Evolutionary conservation across 2,113 vertebrate species (phyloP).

Genomic region (Lepus europaeus): DNA sequence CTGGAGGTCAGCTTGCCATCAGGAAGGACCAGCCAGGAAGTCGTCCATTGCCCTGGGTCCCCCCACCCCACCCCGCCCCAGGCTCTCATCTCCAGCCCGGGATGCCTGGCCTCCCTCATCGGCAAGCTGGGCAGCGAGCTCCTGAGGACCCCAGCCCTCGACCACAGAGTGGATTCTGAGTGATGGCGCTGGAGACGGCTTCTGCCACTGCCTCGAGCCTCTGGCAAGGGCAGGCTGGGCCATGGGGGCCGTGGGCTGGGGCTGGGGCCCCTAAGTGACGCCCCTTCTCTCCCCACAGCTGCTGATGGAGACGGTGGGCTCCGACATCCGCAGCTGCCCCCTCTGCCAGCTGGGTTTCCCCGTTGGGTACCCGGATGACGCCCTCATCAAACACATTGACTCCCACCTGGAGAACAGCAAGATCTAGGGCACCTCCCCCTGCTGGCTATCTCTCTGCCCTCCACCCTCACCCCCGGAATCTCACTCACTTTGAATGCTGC

Average conservation of each 20-base stretch:
- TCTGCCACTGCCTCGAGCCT: not conserved
- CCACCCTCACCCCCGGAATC: not conserved
- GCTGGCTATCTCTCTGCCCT: constrained; percentile 46
- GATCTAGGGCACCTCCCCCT: constrained; percentile 90
- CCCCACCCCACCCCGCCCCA: too few relatives aligned
- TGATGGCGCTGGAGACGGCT: not conserved
- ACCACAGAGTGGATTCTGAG: not conserved
- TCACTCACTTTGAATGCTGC: constrained; percentile 88
- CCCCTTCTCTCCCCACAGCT: constrained; percentile 87
- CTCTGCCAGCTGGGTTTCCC: constrained; percentile 98
- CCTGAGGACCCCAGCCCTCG: not conserved
- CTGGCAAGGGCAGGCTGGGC: not conserved
- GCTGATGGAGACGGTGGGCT: constrained; percentile 98
- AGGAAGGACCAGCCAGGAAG: constrained; percentile 46
- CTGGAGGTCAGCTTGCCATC: constrained; percentile 21
- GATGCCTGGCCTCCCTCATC: not conserved
- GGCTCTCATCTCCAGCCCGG: too few relatives aligned
- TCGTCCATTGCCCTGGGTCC: not conserved
- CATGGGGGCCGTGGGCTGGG: not conserved
- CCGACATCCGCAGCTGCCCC: constrained; percentile 96
- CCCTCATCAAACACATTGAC: constrained; percentile 99
- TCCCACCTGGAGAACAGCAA: constrained; percentile 99
- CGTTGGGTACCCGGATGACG: constrained; percentile 96
- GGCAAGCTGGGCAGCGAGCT: not conserved
- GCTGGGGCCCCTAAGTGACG: not conserved